Conservation (phyloP, 1,140 invertebrate genomes). For the Capitella teleta region DNA sequence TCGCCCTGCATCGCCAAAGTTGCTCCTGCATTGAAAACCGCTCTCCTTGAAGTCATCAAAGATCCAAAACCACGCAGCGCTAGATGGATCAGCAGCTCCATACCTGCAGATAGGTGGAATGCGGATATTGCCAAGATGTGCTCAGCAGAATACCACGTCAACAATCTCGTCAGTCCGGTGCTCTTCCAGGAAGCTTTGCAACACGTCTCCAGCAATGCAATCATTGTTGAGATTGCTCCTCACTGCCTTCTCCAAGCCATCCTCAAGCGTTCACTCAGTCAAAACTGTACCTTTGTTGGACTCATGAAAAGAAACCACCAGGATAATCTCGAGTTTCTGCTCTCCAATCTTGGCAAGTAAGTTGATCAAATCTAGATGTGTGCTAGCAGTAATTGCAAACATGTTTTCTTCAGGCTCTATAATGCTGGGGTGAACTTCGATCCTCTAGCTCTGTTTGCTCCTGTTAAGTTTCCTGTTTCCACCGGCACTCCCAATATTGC, state of each 20-base stretch:
- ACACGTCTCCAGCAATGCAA: conserved; percentile 73
- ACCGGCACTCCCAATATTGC: conserved; percentile 76
- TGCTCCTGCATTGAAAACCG: conserved; percentile 63
- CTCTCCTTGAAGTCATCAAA: conserved; percentile 64
- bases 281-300: conserved; percentile 55
- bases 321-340: conserved; percentile 60
- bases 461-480: conserved; percentile 72
- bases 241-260: conserved; percentile 81
- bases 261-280: conserved; percentile 59
- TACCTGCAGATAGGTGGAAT: conserved; percentile 72
- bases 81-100: conserved; percentile 84
- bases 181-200: conserved; percentile 68
- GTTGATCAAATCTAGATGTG: too few relatives aligned
- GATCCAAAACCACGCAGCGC: conserved; percentile 63
- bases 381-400: too few relatives aligned
- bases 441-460: conserved; percentile 56
- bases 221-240: conserved; percentile 85
- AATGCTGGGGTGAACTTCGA: conserved; percentile 65
- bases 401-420: conserved; percentile 54
- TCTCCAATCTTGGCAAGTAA: conserved; percentile 63
- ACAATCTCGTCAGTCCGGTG: conserved; percentile 77
- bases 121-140: conserved; percentile 64
- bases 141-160: conserved; percentile 87
- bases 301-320: conserved; percentile 61
- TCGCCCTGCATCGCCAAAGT: conserved; percentile 80